Evolutionary conservation across 1,140 invertebrate genomes (phyloP).

Genomic region (Pissodes strobi): DNA sequence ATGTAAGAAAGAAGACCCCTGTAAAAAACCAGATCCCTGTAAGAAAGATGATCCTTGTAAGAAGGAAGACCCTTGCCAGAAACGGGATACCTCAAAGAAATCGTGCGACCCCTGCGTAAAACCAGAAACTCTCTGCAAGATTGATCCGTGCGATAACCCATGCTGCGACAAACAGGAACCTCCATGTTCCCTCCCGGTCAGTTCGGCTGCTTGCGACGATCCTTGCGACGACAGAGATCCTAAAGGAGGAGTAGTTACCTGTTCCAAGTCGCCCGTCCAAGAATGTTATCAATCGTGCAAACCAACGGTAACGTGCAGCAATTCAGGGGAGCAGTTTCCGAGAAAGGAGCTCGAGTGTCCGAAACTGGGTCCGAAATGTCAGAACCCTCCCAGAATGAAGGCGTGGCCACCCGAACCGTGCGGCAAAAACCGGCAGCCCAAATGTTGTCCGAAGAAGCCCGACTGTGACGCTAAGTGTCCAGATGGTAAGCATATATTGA

Average conservation of each 20-base stretch:
- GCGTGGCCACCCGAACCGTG: not conserved
- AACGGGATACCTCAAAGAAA: too few relatives aligned
- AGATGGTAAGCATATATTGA: not conserved
- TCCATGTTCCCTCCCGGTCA: not conserved
- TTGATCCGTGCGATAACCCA: not conserved
- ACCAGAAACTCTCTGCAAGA: not conserved
- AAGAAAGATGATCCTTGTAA: conserved; percentile 24
- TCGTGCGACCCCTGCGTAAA: not conserved
- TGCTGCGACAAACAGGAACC: not conserved
- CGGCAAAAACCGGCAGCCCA: too few relatives aligned
- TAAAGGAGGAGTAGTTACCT: conserved; percentile 2
- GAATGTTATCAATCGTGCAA: not conserved
- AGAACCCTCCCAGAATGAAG: not conserved
- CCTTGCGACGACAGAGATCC: not conserved
- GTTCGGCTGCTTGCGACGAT: not conserved
- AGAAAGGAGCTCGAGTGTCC: not conserved
- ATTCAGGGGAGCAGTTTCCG: not conserved
- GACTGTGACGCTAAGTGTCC: not conserved
- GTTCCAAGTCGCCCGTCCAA: not conserved
- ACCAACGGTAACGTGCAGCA: not conserved
- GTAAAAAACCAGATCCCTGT: conserved; percentile 20
- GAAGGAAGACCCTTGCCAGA: conserved; percentile 24
- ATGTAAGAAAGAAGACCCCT: conserved; percentile 16
- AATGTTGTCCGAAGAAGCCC: not conserved
- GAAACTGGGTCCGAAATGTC: not conserved